Conservation (phyloP, 2,888 invertebrate genomes). For the Drosophila greeni region DNA sequence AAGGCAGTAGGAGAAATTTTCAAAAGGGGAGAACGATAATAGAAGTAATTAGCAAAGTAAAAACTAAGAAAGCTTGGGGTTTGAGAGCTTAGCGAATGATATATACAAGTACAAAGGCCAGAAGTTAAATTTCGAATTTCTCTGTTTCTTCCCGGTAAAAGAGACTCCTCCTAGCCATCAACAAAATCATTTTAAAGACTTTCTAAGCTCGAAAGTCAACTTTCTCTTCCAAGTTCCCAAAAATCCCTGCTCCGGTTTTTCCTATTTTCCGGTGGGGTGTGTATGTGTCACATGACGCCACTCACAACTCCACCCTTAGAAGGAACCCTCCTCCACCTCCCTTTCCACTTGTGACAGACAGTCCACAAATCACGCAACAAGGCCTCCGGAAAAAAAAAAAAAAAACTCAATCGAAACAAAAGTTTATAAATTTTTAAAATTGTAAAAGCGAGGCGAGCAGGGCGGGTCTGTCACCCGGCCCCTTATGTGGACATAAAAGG, state of each 20-base stretch:
- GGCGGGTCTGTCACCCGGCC: slow-evolving; percentile 17
- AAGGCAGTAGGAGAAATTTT: too few relatives aligned
- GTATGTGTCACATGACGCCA: slow-evolving; percentile 9
- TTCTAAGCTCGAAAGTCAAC: slow-evolving; percentile 2
- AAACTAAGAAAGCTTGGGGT: too few relatives aligned
- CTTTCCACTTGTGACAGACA: slow-evolving; percentile 22
- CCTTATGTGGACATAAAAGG: slow-evolving; percentile 21
- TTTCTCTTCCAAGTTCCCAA: background rate
- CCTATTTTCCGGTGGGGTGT: slow-evolving; percentile 2
- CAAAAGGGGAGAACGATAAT: too few relatives aligned
- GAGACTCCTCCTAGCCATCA: background rate
- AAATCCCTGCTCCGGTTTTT: background rate
- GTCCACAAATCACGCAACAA: slow-evolving; percentile 58
- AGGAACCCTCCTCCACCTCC: background rate
- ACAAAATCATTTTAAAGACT: background rate
- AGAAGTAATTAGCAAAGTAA: too few relatives aligned
- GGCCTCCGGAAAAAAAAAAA: slow-evolving; percentile 5
- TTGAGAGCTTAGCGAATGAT: too few relatives aligned
- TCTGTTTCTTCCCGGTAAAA: background rate
- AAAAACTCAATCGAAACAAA: slow-evolving; percentile 60
- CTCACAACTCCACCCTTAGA: slow-evolving; percentile 3
- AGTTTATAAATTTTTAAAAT: slow-evolving; percentile 54
- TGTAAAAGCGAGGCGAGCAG: slow-evolving; percentile 12
- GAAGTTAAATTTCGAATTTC: background rate
- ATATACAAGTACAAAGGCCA: too few relatives aligned